Evolutionary conservation across 2,113 vertebrate species (phyloP).

Genomic region (Pedetes capensis): DNA sequence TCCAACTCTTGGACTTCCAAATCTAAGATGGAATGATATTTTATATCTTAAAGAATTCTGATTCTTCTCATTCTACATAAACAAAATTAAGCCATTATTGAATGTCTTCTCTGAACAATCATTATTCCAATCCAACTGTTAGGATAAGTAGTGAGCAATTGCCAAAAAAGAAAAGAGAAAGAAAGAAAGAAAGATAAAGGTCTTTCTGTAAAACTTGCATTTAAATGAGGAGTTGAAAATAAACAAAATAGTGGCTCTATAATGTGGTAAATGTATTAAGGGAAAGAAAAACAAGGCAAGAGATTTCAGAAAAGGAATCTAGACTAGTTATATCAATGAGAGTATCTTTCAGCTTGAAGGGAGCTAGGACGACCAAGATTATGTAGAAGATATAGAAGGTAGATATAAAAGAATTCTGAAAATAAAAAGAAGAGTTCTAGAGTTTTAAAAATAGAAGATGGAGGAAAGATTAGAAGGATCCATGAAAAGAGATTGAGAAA

Average conservation of each 20-base stretch:
- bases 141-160: not conserved
- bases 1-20: not conserved
- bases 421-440: not conserved
- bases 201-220: not conserved
- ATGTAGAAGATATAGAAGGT: accelerated
- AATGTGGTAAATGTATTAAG: not conserved
- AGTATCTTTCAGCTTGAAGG: not conserved
- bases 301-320: not conserved
- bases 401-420: not conserved
- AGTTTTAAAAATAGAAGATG: not conserved
- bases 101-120: not conserved
- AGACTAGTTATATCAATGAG: not conserved
- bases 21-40: not conserved
- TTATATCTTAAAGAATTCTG: not conserved
- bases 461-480: not conserved
- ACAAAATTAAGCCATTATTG: not conserved
- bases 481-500: not conserved
- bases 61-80: not conserved
- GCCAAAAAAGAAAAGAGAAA: not conserved
- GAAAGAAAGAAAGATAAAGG: too few relatives aligned
- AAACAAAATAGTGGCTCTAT: not conserved
- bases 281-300: not conserved
- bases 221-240: not conserved
- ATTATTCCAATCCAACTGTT: not conserved
- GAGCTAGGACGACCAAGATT: not conserved